Evolutionary conservation across 2,113 vertebrate genomes (phyloP).

Genomic region (Carlito syrichta): DNA sequence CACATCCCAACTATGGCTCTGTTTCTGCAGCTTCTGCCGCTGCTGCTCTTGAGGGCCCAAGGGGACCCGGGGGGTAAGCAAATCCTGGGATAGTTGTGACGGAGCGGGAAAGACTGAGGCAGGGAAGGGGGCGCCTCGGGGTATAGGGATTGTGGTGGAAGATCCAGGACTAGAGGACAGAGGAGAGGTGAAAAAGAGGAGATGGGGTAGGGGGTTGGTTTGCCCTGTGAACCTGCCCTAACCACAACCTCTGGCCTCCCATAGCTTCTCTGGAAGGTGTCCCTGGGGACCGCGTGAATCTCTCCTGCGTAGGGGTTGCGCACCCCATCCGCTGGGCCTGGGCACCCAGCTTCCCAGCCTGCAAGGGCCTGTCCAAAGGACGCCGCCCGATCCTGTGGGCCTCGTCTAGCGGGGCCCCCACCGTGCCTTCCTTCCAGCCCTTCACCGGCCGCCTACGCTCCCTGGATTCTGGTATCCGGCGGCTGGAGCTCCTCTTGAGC

Average conservation of each 20-base stretch:
- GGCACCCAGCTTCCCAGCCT: slow-evolving; percentile 69
- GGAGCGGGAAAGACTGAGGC: background rate
- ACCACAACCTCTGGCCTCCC: slow-evolving; percentile 24
- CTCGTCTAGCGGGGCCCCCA: background rate
- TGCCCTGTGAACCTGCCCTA: background rate
- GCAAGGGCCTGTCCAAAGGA: slow-evolving; percentile 70
- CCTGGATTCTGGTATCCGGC: slow-evolving; percentile 68
- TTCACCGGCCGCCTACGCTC: slow-evolving; percentile 62
- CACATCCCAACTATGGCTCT: slow-evolving; percentile 60
- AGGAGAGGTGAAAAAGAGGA: background rate
- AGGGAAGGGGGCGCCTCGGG: background rate
- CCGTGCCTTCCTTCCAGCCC: background rate
- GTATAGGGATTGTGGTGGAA: background rate
- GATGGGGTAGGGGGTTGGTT: background rate
- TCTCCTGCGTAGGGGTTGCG: slow-evolving; percentile 65
- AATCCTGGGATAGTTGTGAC: background rate
- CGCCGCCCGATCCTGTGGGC: slow-evolving; percentile 65
- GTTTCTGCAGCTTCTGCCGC: slow-evolving; percentile 51
- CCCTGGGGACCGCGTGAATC: slow-evolving; percentile 66
- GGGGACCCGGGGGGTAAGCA: slow-evolving; percentile 45
- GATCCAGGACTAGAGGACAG: background rate
- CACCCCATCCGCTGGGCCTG: slow-evolving; percentile 70
- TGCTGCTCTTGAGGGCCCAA: slow-evolving; percentile 38
- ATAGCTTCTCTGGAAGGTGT: slow-evolving; percentile 52
- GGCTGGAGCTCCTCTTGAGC: slow-evolving; percentile 88